These are phyloP conservation scores for Trachymyrmex cornetzi DNA, from an alignment of 1,140 invertebrate species.

Conservation along the genomic window DNA sequence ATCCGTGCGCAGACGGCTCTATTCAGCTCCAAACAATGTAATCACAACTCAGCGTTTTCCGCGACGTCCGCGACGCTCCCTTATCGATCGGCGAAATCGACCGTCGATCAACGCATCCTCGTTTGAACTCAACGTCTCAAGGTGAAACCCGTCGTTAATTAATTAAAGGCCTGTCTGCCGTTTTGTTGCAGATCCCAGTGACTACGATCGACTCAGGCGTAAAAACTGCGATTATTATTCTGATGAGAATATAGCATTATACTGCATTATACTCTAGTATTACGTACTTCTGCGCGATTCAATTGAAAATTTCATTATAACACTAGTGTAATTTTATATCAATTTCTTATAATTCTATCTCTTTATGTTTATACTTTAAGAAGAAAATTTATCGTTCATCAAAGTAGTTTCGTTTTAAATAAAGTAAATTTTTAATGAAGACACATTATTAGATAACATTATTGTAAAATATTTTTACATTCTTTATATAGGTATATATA, in stretches of 20 bases:
- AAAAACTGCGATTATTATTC: conserved; percentile 15
- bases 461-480: not conserved
- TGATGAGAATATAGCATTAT: not conserved
- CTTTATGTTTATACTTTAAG: not conserved
- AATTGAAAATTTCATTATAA: not conserved
- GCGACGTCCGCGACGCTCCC: conserved; percentile 68
- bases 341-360: not conserved
- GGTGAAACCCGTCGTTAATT: conserved; percentile 72
- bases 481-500: not conserved
- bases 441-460: not conserved
- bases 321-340: not conserved
- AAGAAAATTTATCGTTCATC: not conserved
- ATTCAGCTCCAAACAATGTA: conserved; percentile 82
- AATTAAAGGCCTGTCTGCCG: conserved; percentile 72
- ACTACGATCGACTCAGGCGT: conserved; percentile 4
- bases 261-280: not conserved
- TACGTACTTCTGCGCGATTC: not conserved
- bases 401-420: not conserved
- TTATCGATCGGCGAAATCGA: conserved; percentile 77
- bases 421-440: not conserved
- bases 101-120: conserved; percentile 75
- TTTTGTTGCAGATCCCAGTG: conserved; percentile 13
- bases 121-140: conserved; percentile 63
- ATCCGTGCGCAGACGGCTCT: conserved; percentile 79
- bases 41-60: conserved; percentile 83